phyloP scores from a whole-genome alignment of 2,888 invertebrate species.

The Tetheella fluctuosa region DNA sequence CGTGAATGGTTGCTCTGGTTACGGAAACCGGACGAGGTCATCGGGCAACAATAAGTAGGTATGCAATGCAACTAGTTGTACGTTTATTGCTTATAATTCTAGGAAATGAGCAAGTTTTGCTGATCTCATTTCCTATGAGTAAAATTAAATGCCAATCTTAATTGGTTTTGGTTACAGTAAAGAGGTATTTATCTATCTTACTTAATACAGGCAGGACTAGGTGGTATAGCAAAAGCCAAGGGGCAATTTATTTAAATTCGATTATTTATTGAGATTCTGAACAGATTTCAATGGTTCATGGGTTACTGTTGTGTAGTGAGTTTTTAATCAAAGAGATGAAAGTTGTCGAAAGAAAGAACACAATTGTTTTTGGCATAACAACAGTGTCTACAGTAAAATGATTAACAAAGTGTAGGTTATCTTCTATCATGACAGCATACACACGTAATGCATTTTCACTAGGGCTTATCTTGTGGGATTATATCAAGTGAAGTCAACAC shows the following conservation, averaged over 20 bases:
- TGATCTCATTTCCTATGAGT: conserved; percentile 26
- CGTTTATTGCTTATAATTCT: conserved; percentile 34
- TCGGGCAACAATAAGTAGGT: conserved; percentile 33
- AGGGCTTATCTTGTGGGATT: conserved; percentile 51
- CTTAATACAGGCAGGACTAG: too few relatives aligned
- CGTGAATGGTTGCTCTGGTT: conserved; percentile 25
- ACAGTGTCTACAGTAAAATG: background rate
- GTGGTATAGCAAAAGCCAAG: too few relatives aligned
- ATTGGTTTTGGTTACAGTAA: too few relatives aligned
- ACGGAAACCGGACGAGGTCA: conserved; percentile 43
- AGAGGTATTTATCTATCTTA: too few relatives aligned
- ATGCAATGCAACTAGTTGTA: conserved; percentile 31
- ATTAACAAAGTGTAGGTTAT: background rate
- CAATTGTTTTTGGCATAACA: too few relatives aligned
- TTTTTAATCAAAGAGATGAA: too few relatives aligned
- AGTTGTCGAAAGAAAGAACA: too few relatives aligned
- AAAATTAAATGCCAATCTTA: conserved; percentile 9
- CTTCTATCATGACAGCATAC: background rate
- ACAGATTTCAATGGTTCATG: too few relatives aligned
- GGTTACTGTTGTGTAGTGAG: too few relatives aligned
- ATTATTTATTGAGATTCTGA: too few relatives aligned
- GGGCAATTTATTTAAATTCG: too few relatives aligned
- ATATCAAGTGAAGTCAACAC: conserved; percentile 30
- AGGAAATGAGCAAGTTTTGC: conserved; percentile 35
- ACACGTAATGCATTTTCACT: conserved; percentile 17